Percentiles rank a stretch among this genome's conserved stretches.
Conservation (phyloP, 2,888 invertebrate species). For the Drosophila nigritarsus region DNA sequence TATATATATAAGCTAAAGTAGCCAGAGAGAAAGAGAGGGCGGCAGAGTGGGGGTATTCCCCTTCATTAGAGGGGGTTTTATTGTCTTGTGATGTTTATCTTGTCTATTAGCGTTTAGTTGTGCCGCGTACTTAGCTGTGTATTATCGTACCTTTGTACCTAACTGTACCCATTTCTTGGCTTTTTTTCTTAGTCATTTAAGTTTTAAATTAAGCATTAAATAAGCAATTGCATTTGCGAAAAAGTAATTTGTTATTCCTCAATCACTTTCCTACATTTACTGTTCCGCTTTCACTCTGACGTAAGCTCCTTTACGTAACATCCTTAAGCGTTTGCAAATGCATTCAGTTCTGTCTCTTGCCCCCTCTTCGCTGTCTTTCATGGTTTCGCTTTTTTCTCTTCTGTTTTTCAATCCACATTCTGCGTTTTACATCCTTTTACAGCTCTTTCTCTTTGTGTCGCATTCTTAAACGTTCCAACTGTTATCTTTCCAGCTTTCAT, state of each 20-base stretch:
- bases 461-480: conserved; percentile 16
- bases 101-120: conserved; percentile 73
- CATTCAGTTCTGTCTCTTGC: background rate
- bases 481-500: background rate
- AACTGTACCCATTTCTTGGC: conserved; percentile 7
- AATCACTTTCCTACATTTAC: background rate
- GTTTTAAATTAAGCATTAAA: conserved; percentile 36
- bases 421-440: background rate
- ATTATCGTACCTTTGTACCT: conserved; percentile 43
- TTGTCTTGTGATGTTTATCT: conserved; percentile 68
- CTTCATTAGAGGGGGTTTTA: conserved; percentile 1
- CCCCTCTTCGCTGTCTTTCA: background rate
- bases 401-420: background rate
- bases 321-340: conserved; percentile 6
- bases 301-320: background rate
- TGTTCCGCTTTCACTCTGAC: background rate
- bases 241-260: background rate
- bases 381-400: no score
- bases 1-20: no score
- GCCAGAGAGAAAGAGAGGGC: conserved; percentile 1
- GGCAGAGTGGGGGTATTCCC: conserved; percentile 7
- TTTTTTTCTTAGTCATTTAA: conserved; percentile 19
- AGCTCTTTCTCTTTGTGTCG: background rate
- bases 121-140: conserved; percentile 75
- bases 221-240: conserved; percentile 13